Conservation (phyloP, 2,797 vertebrate species). For the Cryptoblepharus egeriae region DNA sequence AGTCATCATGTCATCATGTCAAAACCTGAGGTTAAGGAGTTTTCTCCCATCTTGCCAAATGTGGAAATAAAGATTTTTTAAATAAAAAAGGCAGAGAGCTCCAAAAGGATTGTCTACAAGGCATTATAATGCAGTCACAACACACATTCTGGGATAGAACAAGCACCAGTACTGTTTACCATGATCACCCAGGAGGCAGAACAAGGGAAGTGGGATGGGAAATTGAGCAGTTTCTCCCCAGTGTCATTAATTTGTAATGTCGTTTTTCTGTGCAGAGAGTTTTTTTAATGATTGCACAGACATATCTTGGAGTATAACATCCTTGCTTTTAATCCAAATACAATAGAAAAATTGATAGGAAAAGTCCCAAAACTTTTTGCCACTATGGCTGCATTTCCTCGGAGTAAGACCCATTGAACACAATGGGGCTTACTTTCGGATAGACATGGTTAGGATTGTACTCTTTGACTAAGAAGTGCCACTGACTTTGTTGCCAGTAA, state of each 20-base stretch:
- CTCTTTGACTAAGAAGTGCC: neutral
- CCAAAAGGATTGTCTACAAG: neutral
- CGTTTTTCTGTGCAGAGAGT: neutral
- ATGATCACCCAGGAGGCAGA: neutral
- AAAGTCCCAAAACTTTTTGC: neutral
- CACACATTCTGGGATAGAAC: neutral
- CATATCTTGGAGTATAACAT: neutral
- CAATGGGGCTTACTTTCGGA: too few species aligned
- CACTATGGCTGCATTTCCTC: too few species aligned
- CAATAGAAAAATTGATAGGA: neutral
- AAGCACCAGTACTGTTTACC: neutral
- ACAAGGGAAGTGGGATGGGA: neutral
- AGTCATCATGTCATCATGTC: slow-evolving; percentile 12
- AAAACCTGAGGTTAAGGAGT: slow-evolving; percentile 13
- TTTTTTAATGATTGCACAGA: neutral
- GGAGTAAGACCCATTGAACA: too few species aligned
- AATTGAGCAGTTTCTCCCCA: neutral
- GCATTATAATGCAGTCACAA: neutral
- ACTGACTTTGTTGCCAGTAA: neutral
- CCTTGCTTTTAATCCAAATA: neutral
- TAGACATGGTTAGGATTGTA: too few species aligned
- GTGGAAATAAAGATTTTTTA: neutral
- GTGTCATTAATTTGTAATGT: slow-evolving; percentile 23
- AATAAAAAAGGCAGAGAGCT: neutral
- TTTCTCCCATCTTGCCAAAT: neutral